Base-by-base conservation (phyloP, 1,140 invertebrate genomes). In the Ceratoteleas bidentatus region DNA sequence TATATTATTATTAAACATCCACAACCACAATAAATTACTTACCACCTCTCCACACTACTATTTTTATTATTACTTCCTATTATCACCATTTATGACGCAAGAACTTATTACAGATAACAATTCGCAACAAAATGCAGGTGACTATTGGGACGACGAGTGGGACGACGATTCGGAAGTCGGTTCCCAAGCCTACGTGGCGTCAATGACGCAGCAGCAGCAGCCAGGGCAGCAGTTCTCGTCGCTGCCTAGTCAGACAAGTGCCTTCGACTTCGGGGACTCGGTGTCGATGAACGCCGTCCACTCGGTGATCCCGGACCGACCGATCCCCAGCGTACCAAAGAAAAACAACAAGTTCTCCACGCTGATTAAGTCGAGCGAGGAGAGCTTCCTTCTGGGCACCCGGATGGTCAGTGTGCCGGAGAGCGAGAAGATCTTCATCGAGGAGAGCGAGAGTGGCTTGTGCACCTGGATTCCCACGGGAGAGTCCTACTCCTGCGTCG, bases 361-460 rank as follows among this genome's bases (percentile, higher is more conserved):
- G 15, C 96, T 98, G 90, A 96, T 97, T 8, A 99, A 99, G 91
- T 95, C 96, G 50, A 96, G 97, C 24, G 96, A 96, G 66, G 97
- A 99, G 87, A 96, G 96, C 72, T 99, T 97, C 90, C 94, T 99
- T 78, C 93, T 99, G 70, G 97, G 96, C 34, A 94, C 94, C 36
- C 92, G 93, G 32, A 95, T 95, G 87, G 92, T 95, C 11, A 92
- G 92, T 85, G 94, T 97, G 14, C 93, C 95, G 6, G 96, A 97
- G 32, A 92, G 92, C 50, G 96, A 98, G 64, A 94, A 95, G 88
- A 94, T 97, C 11, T 94, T 93, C 85, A 96, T 98, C 73, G 88
- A 95, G 66, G 93, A 96, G 88, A 90, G 66, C 72, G 92, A 95
- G 85, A 91, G 93, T 84, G 95, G 95, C 49, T 92, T 94, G 6